Percentiles rank a stretch among this genome's conserved stretches.
phyloP scores from a whole-genome alignment of 2,797 vertebrate species.

The Epinephelus awoara region DNA sequence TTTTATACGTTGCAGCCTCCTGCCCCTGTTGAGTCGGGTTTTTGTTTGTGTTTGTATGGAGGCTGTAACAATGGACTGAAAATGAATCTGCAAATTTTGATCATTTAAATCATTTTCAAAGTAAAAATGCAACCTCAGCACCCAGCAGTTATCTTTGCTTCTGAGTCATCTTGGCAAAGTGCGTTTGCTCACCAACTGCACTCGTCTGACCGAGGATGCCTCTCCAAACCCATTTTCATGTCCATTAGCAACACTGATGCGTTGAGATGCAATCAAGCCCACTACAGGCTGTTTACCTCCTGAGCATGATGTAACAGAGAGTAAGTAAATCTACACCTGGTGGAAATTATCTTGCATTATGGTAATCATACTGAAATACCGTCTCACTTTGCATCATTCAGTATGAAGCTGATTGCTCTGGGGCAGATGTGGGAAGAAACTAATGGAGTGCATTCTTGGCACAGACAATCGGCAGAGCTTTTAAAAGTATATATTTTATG shows the following conservation, averaged over 20 bases:
- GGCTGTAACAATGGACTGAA: background rate
- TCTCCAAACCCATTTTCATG: constrained; percentile 9
- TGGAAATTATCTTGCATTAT: constrained; percentile 41
- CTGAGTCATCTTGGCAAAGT: constrained; percentile 5
- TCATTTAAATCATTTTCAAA: background rate
- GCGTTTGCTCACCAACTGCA: background rate
- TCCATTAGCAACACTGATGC: constrained; percentile 9
- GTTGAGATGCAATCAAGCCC: constrained; percentile 11
- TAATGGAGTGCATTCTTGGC: background rate
- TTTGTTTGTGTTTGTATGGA: too few species aligned
- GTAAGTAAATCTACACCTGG: constrained; percentile 44
- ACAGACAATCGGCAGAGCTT: background rate
- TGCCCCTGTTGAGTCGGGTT: too few species aligned
- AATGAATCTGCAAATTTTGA: background rate
- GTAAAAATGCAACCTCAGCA: background rate
- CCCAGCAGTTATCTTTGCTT: background rate
- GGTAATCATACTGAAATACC: constrained; percentile 15
- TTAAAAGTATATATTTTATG: background rate
- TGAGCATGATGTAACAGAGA: constrained; percentile 51
- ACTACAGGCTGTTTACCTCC: constrained; percentile 22
- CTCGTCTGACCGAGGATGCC: background rate
- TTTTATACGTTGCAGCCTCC: too few species aligned
- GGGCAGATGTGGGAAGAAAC: constrained; percentile 1
- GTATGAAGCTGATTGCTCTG: background rate
- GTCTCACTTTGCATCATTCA: constrained; percentile 30